Evolutionary conservation across 2,797 vertebrate species (phyloP).

Genomic region (Girardinus metallicus): DNA sequence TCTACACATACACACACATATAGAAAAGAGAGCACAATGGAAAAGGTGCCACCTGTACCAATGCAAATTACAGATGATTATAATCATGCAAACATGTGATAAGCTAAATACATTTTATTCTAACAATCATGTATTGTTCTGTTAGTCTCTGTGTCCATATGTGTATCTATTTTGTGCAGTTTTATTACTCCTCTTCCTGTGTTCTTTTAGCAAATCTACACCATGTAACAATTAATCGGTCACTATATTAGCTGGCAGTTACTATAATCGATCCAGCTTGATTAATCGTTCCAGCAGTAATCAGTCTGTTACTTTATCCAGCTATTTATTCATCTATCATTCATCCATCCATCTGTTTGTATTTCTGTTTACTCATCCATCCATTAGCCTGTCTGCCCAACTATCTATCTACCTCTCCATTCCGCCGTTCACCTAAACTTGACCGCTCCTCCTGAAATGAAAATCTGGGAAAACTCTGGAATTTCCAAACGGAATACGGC

Average conservation of each 20-base stretch:
- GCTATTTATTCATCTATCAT: not conserved
- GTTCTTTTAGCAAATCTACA: too few relatives aligned
- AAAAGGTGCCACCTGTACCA: too few relatives aligned
- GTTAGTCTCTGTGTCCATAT: not conserved
- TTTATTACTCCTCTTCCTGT: too few relatives aligned
- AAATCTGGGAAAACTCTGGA: not conserved
- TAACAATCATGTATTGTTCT: not conserved
- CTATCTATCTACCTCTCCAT: not conserved
- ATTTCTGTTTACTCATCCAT: not conserved
- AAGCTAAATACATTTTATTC: too few relatives aligned
- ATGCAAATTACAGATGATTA: too few relatives aligned
- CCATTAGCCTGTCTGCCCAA: not conserved
- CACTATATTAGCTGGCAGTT: too few relatives aligned
- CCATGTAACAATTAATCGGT: too few relatives aligned
- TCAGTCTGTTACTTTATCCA: not conserved
- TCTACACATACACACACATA: too few relatives aligned
- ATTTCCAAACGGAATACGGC: not conserved
- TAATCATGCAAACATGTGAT: too few relatives aligned
- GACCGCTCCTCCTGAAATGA: not conserved
- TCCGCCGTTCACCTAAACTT: not conserved
- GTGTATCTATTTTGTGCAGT: not conserved
- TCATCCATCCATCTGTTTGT: not conserved
- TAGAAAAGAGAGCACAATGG: too few relatives aligned
- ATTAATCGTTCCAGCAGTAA: too few relatives aligned
- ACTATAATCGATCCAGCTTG: too few relatives aligned